Base-by-base conservation (phyloP, 2,888 invertebrate genomes). In the Sericinus montela region DNA sequence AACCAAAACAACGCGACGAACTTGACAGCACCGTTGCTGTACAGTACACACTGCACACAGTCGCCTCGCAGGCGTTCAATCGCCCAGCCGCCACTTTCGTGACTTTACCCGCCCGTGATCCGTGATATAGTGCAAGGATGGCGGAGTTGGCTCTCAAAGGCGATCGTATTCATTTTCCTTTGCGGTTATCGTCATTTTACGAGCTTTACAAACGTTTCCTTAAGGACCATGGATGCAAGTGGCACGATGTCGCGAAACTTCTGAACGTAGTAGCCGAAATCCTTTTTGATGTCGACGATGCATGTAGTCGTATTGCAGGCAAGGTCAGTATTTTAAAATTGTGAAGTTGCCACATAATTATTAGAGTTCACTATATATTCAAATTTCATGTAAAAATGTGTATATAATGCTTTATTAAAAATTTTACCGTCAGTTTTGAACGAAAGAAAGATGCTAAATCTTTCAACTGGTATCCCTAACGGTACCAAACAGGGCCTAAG, bases 141-240 rank as follows among this genome's bases (percentile, higher is more conserved):
- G 74, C 78, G 43, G 80, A 80, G 62, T 70, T 86, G 55, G 69
- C 72, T 54, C 61, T 77, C 57, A 83, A 80, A 70, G 66, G 71
- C 53, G 74, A 77, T 46, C 74, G 72, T 19, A 55, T 69, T 36
- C 72, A 73, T 51, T 53, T 77, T 52, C 80, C 83, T 29, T 69
- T 83, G 30, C 75, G 77, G 49, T 63, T 86, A 48, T 63, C 72
- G 51, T 86, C 86, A 53, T 85, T 87, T 63, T 85, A 79, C 60
- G 84, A 84, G 54, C 70, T 88, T 36, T 89, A 87, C 69, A 86
- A 80, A 63, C 74, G 80, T 60, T 80, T 88, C 70, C 79, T 88
- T 56, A 85, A 87, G 74, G 86, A 86, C 56, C 84, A 86, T 69
- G 78, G 83, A 53, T 87, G 84, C 73, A 83, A 81, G 63, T 89